These are phyloP conservation scores for Tiphia femorata DNA, from an alignment of 2,888 invertebrate species.

Conservation along the genomic window DNA sequence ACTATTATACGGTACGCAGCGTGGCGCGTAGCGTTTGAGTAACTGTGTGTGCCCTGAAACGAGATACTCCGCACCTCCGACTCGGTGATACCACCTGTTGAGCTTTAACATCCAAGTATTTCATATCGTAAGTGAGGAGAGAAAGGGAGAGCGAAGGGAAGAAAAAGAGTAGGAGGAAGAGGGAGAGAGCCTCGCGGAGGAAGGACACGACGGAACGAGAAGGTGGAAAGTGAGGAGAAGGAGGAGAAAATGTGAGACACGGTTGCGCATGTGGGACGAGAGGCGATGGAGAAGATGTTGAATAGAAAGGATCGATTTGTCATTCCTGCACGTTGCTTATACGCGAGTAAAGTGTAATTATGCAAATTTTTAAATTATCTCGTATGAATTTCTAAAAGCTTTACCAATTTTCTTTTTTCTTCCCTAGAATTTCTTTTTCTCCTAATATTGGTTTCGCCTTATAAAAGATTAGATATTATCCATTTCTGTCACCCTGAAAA, in stretches of 20 bases:
- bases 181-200: too few species aligned
- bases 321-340: too few species aligned
- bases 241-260: slow-evolving; percentile 8
- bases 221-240: slow-evolving; percentile 11
- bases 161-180: neutral
- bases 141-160: neutral
- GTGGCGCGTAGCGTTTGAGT: slow-evolving; percentile 40
- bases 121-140: slow-evolving; percentile 28
- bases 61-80: slow-evolving; percentile 49
- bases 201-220: too few species aligned
- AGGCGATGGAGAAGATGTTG: neutral
- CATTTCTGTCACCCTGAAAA: too few species aligned
- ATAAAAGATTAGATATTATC: too few species aligned
- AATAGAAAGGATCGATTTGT: slow-evolving; percentile 6
- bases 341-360: too few species aligned
- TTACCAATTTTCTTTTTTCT: too few species aligned
- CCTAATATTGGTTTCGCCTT: too few species aligned
- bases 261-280: neutral
- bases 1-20: slow-evolving; percentile 46
- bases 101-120: slow-evolving; percentile 40
- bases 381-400: too few species aligned
- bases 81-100: slow-evolving; percentile 49
- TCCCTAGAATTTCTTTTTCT: too few species aligned
- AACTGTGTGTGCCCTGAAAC: slow-evolving; percentile 49
- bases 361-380: too few species aligned